Conservation (phyloP, 1,140 invertebrate genomes). For the Asobara japonica region DNA sequence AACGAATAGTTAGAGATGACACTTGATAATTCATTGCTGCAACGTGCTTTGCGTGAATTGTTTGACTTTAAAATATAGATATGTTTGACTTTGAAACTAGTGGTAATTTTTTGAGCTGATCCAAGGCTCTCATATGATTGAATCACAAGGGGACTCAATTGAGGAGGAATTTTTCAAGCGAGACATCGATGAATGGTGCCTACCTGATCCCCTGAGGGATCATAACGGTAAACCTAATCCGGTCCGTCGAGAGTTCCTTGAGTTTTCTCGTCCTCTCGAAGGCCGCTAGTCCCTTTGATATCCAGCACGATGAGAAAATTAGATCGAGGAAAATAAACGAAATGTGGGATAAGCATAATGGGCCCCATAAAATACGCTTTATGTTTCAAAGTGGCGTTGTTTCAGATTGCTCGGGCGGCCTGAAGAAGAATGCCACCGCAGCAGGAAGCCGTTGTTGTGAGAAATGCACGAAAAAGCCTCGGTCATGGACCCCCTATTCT, state of each 20-base stretch:
- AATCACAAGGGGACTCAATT: background rate
- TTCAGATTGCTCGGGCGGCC: background rate
- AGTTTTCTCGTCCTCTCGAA: background rate
- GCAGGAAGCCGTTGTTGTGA: slow-evolving; percentile 67
- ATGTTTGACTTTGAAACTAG: too few species aligned
- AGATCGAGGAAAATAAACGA: background rate
- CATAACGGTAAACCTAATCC: slow-evolving; percentile 36
- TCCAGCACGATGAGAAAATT: background rate
- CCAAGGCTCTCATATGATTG: background rate
- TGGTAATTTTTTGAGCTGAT: background rate
- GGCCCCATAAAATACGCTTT: too few species aligned
- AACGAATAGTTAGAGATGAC: background rate
- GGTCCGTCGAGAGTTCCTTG: slow-evolving; percentile 1
- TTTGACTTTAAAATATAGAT: background rate
- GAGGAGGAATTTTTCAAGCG: slow-evolving; percentile 2
- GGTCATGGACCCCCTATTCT: slow-evolving; percentile 68
- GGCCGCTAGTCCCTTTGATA: background rate
- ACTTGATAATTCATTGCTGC: background rate
- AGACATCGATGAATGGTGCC: background rate
- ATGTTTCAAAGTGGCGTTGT: background rate
- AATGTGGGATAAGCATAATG: background rate
- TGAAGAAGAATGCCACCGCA: background rate
- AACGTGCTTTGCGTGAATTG: background rate
- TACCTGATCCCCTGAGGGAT: slow-evolving; percentile 9
- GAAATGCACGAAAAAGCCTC: slow-evolving; percentile 70